These are phyloP conservation scores for Dermolepida albohirtum DNA, from an alignment of 2,888 invertebrate species.

Conservation along the genomic window DNA sequence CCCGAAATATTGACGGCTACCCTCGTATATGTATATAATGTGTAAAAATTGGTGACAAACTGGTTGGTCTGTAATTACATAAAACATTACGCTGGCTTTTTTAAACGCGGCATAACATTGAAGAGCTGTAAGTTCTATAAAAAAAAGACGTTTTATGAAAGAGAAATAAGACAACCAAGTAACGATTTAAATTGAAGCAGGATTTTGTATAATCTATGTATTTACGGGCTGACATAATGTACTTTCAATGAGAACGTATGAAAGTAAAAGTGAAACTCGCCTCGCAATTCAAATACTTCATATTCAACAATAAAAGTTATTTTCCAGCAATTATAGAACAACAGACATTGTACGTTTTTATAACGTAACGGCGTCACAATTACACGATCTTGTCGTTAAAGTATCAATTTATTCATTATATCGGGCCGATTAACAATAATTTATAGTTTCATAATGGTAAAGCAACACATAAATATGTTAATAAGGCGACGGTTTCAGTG, in stretches of 20 bases:
- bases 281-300: slow-evolving; percentile 4
- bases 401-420: slow-evolving; percentile 40
- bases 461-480: slow-evolving; percentile 37
- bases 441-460: slow-evolving; percentile 42
- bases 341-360: slow-evolving; percentile 30
- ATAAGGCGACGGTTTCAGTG: slow-evolving; percentile 32
- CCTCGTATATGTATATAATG: too few relatives aligned
- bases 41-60: too few relatives aligned
- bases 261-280: slow-evolving; percentile 35
- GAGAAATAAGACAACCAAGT: too few relatives aligned
- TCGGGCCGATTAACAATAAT: slow-evolving; percentile 37
- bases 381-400: slow-evolving; percentile 36
- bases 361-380: slow-evolving; percentile 37
- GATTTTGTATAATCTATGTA: slow-evolving; percentile 14
- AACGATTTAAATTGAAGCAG: too few relatives aligned
- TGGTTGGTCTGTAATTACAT: too few relatives aligned
- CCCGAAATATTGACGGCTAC: too few relatives aligned
- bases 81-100: too few relatives aligned
- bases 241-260: not conserved
- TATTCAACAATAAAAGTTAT: slow-evolving; percentile 24
- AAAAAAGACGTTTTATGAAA: too few relatives aligned
- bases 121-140: too few relatives aligned
- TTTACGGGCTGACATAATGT: not conserved
- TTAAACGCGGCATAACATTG: too few relatives aligned
- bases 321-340: slow-evolving; percentile 32